phyloP scores from a whole-genome alignment of 2,113 vertebrate species.

The Emydocephalus ijimae region DNA sequence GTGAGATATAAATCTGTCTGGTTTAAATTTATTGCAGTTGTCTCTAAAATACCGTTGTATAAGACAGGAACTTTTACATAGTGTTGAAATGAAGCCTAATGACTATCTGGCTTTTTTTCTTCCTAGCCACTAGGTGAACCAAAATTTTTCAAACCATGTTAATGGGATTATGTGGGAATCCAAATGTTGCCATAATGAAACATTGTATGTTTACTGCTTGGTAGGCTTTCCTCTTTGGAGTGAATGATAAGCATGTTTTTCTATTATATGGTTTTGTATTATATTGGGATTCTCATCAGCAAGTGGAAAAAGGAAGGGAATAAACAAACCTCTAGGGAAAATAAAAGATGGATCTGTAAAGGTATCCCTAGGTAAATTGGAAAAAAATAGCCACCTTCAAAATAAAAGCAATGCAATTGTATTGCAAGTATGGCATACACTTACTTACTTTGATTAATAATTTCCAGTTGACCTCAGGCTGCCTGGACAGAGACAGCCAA shows the following conservation, averaged over 20 bases:
- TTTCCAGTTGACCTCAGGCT: not conserved
- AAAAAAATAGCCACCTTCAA: not conserved
- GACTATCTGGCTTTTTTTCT: not conserved
- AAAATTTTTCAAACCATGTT: not conserved
- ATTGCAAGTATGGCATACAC: not conserved
- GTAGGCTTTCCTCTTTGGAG: not conserved
- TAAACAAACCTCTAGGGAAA: not conserved
- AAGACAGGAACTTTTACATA: not conserved
- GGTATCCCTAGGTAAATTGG: not conserved
- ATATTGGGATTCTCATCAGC: not conserved
- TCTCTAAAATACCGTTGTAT: not conserved
- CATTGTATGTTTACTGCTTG: not conserved
- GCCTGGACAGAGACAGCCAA: not conserved
- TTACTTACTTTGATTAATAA: not conserved
- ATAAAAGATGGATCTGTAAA: not conserved
- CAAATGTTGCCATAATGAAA: not conserved
- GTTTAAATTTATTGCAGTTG: not conserved
- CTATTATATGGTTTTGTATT: not conserved
- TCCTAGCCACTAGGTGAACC: not conserved
- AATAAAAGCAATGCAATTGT: not conserved
- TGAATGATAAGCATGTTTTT: not conserved
- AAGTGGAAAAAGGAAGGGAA: not conserved
- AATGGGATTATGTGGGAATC: not conserved
- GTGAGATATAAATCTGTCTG: not conserved
- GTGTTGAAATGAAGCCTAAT: not conserved